A percentile compares a stretch with the other conserved stretches of the same genome.
phyloP scores from a whole-genome alignment of 2,797 vertebrate genomes.

The Parotocinclus haroldoi region DNA sequence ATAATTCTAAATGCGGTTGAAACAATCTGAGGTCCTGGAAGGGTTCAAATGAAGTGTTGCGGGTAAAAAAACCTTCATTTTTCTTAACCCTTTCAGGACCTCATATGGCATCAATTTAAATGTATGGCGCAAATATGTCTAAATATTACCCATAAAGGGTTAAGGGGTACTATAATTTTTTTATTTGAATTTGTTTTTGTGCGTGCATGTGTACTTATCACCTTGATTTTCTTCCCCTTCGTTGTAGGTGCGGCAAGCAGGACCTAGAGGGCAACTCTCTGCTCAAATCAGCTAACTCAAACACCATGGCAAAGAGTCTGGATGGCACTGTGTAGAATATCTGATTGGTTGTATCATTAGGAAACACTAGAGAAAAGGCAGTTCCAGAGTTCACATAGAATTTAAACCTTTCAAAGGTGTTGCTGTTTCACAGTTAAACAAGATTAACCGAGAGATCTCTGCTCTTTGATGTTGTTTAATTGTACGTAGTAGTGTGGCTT shows the following conservation, averaged over 20 bases:
- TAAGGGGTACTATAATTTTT: too few species aligned
- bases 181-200: background rate
- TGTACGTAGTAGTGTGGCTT: constrained; percentile 66
- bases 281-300: constrained; percentile 85
- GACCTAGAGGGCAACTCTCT: constrained; percentile 80
- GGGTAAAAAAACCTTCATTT: too few species aligned
- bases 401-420: constrained; percentile 53
- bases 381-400: constrained; percentile 68
- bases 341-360: constrained; percentile 58
- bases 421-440: constrained; percentile 82
- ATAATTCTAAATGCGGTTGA: too few species aligned
- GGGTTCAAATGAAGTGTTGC: too few species aligned
- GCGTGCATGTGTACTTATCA: too few species aligned
- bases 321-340: constrained; percentile 83
- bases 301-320: constrained; percentile 88
- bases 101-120: too few species aligned
- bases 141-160: too few species aligned
- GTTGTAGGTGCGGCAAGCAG: constrained; percentile 81
- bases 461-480: constrained; percentile 70
- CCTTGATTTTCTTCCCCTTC: constrained; percentile 22
- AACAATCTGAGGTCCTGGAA: too few species aligned
- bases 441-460: constrained; percentile 71
- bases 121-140: too few species aligned
- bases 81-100: too few species aligned
- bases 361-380: constrained; percentile 91